These are phyloP conservation scores for Hoplias malabaricus DNA, from an alignment of 2,113 vertebrate species.

Conservation along the genomic window DNA sequence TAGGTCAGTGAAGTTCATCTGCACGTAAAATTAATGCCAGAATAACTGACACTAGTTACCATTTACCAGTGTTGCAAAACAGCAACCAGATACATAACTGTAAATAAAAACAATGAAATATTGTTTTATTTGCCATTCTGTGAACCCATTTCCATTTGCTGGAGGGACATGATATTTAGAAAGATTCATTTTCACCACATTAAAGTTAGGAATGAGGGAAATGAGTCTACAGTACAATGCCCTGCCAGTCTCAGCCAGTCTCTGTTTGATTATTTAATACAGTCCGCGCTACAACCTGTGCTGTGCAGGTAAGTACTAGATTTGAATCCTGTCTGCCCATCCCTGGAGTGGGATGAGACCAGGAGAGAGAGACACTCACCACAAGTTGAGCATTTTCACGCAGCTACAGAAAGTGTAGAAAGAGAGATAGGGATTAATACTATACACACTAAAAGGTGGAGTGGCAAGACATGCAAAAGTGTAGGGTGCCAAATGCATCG, in stretches of 20 bases:
- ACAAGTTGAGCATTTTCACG: slow-evolving; percentile 99
- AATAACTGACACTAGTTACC: background rate
- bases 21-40: background rate
- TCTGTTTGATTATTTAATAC: background rate
- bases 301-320: slow-evolving; percentile 42
- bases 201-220: background rate
- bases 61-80: background rate
- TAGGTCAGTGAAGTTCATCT: background rate
- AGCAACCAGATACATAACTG: too few species aligned
- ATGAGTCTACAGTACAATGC: background rate
- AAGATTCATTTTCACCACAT: background rate
- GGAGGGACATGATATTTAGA: background rate
- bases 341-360: slow-evolving; percentile 84
- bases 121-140: background rate
- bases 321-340: slow-evolving; percentile 81
- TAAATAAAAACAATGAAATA: too few species aligned
- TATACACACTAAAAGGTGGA: slow-evolving; percentile 77
- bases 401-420: slow-evolving; percentile 94
- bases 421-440: slow-evolving; percentile 88
- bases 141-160: background rate
- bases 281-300: background rate
- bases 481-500: slow-evolving; percentile 50
- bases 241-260: background rate
- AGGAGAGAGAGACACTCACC: slow-evolving; percentile 98
- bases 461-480: slow-evolving; percentile 75